Evolutionary conservation across 1,140 invertebrate species (phyloP), one percentile per base, ranked within the genome.

Genomic region (Telenomus remus): DNA sequence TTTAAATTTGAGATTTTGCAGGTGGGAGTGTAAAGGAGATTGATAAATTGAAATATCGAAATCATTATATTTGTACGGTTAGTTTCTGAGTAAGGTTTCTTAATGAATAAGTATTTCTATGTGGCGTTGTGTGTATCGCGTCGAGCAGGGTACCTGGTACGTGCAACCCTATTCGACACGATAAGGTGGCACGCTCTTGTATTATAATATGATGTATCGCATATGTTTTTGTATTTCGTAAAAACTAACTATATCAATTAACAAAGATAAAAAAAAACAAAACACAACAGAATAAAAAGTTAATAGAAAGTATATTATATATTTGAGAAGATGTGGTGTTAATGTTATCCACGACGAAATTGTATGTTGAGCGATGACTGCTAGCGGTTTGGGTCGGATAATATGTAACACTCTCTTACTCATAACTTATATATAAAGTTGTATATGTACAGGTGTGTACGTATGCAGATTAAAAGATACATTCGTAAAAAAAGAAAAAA

Each of bases 141-240:
- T 79, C 75, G 82, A 76, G 71, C 81, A 82, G 78, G 81, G 80
- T 84, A n/a, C 64, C 76, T n/a, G 44, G 46, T 39, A 74, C 63
- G 42, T 76, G 71, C 53, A n/a, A 79, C 68, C 82, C 65, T 85
- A 82, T 79, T 83, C 80, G 80, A 83, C 80, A 72, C 81, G 79
- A 86, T 84, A 80, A 71, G 54, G 70, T 66, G 77, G 79, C 85
- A 82, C 84, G 79, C 80, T 9, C 56, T 83, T 86, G 84, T 87
- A 86, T 85, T 79, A 86, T 86, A 87, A 82, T 68, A 86, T 83
- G 82, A 84, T 79, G 80, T 85, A 86, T 84, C 79, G 83, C 81
- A 78, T 84, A 85, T 84, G 84, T 86, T 86, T 86, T 88, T 88
- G 83, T 88, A 87, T 87, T 87, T 86, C 82, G 76, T 86, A 86